Conservation (phyloP, 2,888 invertebrate genomes). For the Andricus curvator region DNA sequence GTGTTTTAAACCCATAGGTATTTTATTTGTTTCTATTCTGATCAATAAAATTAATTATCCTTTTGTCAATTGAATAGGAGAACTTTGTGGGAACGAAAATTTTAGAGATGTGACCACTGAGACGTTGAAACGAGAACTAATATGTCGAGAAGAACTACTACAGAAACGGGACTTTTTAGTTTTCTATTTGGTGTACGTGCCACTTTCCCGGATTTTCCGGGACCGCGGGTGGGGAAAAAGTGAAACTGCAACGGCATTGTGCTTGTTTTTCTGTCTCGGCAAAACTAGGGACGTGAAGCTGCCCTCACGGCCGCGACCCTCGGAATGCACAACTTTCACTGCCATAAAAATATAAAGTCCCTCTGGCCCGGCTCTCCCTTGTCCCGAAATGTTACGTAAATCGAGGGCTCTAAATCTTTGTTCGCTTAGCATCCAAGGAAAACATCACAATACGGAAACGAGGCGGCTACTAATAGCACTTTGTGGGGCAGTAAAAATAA, state of each 20-base stretch:
- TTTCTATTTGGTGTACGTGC: slow-evolving; percentile 48
- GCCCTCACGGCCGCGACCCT: slow-evolving; percentile 70
- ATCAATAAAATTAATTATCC: too few species aligned
- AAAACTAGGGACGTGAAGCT: slow-evolving; percentile 70
- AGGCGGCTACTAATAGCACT: slow-evolving; percentile 32
- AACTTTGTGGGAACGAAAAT: too few species aligned
- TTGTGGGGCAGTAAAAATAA: slow-evolving; percentile 33
- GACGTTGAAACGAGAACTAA: slow-evolving; percentile 12
- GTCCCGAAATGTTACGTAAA: slow-evolving; percentile 68
- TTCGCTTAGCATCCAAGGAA: slow-evolving; percentile 29
- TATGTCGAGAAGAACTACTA: slow-evolving; percentile 40
- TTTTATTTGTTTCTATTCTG: too few species aligned
- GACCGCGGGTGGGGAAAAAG: slow-evolving; percentile 64
- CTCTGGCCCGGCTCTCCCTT: slow-evolving; percentile 53
- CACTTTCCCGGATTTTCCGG: slow-evolving; percentile 53
- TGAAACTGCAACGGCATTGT: slow-evolving; percentile 71
- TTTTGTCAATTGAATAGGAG: too few species aligned
- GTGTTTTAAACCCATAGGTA: too few species aligned
- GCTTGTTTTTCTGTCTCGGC: slow-evolving; percentile 70
- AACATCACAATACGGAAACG: slow-evolving; percentile 36
- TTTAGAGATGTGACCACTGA: background rate
- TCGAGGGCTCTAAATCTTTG: slow-evolving; percentile 71
- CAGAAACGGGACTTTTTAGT: slow-evolving; percentile 46
- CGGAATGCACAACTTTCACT: slow-evolving; percentile 73
- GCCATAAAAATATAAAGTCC: slow-evolving; percentile 75